These are phyloP conservation scores for Penaeus japonicus DNA, from an alignment of 1,140 invertebrate genomes.

Conservation along the genomic window DNA sequence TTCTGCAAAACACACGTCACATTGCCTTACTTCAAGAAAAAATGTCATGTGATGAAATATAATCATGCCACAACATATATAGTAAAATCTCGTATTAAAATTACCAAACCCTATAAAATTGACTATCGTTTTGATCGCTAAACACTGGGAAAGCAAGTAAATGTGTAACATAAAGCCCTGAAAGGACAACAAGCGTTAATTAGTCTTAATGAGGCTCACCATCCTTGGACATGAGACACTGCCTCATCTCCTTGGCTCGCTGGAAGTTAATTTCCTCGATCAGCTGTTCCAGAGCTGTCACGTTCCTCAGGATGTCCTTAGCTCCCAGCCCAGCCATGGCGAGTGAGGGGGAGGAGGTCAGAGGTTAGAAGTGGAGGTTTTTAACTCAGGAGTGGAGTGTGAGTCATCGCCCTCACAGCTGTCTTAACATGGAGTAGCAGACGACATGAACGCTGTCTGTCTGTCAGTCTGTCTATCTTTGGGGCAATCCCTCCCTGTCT, in stretches of 20 bases:
- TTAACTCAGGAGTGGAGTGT: neutral
- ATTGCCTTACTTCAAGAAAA: too few species aligned
- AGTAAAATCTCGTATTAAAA: too few species aligned
- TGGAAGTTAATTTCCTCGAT: slow-evolving; percentile 91
- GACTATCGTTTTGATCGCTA: too few species aligned
- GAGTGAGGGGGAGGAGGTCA: neutral
- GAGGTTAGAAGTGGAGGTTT: neutral
- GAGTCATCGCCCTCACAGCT: slow-evolving; percentile 27
- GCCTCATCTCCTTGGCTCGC: slow-evolving; percentile 86
- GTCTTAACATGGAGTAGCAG: neutral
- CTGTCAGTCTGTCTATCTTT: too few species aligned
- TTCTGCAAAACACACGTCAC: too few species aligned
- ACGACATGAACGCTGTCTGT: neutral
- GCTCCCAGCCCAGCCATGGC: slow-evolving; percentile 57
- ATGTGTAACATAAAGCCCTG: too few species aligned
- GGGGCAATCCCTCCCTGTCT: too few species aligned
- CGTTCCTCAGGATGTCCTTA: slow-evolving; percentile 60
- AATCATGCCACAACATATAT: too few species aligned
- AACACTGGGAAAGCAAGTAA: too few species aligned
- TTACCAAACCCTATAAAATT: too few species aligned
- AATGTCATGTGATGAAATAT: too few species aligned
- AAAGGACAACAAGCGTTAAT: too few species aligned
- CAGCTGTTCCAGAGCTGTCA: slow-evolving; percentile 83
- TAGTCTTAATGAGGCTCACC: slow-evolving; percentile 13
- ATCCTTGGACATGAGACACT: slow-evolving; percentile 64